Conservation (phyloP, 2,113 vertebrate genomes). For the Laticauda colubrina region DNA sequence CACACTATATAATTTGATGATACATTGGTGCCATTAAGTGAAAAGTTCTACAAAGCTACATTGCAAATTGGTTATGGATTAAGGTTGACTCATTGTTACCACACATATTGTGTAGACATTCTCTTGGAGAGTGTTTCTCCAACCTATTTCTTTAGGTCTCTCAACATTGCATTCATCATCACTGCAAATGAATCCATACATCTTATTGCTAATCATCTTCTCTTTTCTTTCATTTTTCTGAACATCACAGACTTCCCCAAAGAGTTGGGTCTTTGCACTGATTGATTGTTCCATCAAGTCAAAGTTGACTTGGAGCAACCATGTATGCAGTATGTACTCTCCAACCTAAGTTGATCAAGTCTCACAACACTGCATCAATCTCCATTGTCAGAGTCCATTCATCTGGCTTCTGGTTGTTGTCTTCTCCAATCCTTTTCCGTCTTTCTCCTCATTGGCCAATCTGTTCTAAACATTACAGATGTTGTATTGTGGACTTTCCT, state of each 20-base stretch:
- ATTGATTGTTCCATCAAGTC: background rate
- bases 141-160: background rate
- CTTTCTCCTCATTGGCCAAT: background rate
- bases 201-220: background rate
- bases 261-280: background rate
- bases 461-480: background rate
- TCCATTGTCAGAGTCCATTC: background rate
- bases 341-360: background rate
- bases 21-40: background rate
- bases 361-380: background rate
- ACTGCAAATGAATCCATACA: background rate
- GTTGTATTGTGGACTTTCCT: background rate
- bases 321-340: background rate
- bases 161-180: background rate
- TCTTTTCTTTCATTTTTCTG: background rate
- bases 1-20: background rate
- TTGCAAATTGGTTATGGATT: accelerated
- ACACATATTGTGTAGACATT: background rate
- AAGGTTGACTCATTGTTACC: background rate
- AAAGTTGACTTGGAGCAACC: background rate
- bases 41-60: background rate
- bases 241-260: background rate
- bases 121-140: background rate
- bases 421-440: background rate
- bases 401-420: background rate